phyloP scores from a whole-genome alignment of 2,797 vertebrate genomes.

The Enteromius paludinosus region DNA sequence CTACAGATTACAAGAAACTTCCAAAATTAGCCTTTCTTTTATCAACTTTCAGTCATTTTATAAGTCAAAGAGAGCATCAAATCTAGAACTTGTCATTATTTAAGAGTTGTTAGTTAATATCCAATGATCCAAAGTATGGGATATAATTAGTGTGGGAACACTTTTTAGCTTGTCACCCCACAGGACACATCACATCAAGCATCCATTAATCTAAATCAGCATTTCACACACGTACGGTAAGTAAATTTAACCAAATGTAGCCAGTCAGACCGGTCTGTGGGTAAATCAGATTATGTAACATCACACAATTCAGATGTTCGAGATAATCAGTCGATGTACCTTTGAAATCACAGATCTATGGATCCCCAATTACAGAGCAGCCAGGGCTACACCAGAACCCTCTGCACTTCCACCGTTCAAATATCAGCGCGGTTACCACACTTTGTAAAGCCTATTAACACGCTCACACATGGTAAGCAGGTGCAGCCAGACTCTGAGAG shows the following conservation, averaged over 20 bases:
- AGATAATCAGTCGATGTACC: not conserved
- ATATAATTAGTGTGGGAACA: not conserved
- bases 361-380: not conserved
- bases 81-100: not conserved
- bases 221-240: not conserved
- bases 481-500: conserved; percentile 30
- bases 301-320: not conserved
- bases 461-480: conserved; percentile 26
- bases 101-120: not conserved
- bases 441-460: conserved; percentile 36
- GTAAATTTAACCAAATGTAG: not conserved
- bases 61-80: not conserved
- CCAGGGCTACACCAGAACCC: not conserved
- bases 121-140: not conserved
- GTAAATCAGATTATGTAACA: not conserved
- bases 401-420: conserved; percentile 6
- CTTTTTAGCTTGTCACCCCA: not conserved
- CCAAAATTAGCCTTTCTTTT: too few relatives aligned
- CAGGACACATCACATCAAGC: not conserved
- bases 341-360: not conserved
- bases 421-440: not conserved
- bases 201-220: not conserved
- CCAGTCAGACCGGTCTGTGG: not conserved
- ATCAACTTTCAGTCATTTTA: not conserved
- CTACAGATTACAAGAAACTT: not conserved